Base-by-base conservation (phyloP, 2,888 invertebrate genomes). In the Micropterix aruncella region DNA sequence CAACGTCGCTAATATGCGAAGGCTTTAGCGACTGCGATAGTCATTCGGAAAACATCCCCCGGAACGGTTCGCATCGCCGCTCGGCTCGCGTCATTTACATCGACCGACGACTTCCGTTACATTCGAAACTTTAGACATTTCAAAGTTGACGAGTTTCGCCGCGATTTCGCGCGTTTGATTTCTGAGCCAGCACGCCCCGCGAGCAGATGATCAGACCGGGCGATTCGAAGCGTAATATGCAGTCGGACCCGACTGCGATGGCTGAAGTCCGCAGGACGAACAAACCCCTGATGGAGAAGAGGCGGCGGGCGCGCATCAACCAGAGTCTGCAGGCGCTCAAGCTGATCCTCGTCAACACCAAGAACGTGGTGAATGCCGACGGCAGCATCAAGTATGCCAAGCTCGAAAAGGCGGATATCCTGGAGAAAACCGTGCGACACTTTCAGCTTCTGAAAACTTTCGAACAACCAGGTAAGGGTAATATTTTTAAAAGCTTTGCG, bases 341-440 rank as follows among this genome's bases (percentile, higher is more conserved):
- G 65, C 75, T 79, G 45, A 70, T 83, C 39, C 82, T 83, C 52
- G 67, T 83, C 49, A 81, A 82, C 52, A 56, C 62, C 44, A 65
- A 65, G 52, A 57, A 56, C 9, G 19, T 17, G 37, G 52, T 54
- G 3, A 70, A 66, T 54, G 77, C 70, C 67, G 76, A 75, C 59
- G 80, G 51, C 4, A 19, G 14, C 5, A 59, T 80, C 42, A 81
- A 81, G 56, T 86, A 87, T 59, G 82, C 83, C 48, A 89, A 88
- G 63, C 68, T 88, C 60, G 88, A 89, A 63, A 89, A 89, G 60
- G 84, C 85, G 2, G 89, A 89, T 62, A 88, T 89, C 53, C 63
- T 89, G 49, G 89, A 89, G 62, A 71, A 88, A 60, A 86, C 88
- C 2, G 88, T 89, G 42, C 72, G 85, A 46, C 86, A 88, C 61